phyloP scores from a whole-genome alignment of 1,140 invertebrate species.

The Bursaphelenchus mucronatus region DNA sequence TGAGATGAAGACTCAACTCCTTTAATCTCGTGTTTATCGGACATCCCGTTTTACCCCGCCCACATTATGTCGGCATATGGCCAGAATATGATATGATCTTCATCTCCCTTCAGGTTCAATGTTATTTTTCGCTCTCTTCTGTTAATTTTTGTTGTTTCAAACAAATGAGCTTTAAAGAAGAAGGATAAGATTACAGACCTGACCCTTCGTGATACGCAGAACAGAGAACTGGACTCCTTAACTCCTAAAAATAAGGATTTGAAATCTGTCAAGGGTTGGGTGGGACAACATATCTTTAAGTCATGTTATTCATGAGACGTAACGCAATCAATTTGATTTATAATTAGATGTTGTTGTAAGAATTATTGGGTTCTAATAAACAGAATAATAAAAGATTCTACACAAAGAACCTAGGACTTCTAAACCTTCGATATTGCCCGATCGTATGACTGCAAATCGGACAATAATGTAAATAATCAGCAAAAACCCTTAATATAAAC shows the following conservation, averaged over 20 bases:
- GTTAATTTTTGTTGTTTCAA: too few species aligned
- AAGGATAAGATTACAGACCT: too few species aligned
- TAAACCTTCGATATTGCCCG: constrained; percentile 36
- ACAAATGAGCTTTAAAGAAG: too few species aligned
- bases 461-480: constrained; percentile 48
- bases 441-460: constrained; percentile 43
- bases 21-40: too few species aligned
- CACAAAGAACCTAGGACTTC: constrained; percentile 36
- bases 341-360: not conserved
- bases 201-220: too few species aligned
- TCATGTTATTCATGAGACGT: not conserved
- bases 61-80: too few species aligned
- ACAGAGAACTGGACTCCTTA: not conserved
- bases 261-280: not conserved
- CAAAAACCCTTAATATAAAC: constrained; percentile 41
- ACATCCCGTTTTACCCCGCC: too few species aligned
- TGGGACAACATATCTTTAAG: not conserved
- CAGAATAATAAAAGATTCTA: constrained; percentile 24
- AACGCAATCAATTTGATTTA: too few species aligned
- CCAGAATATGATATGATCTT: too few species aligned
- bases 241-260: not conserved
- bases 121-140: too few species aligned
- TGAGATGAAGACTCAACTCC: too few species aligned
- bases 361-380: not conserved
- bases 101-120: too few species aligned